Base-by-base conservation (phyloP, 2,888 invertebrate genomes). In the Ectemnius cavifrons region DNA sequence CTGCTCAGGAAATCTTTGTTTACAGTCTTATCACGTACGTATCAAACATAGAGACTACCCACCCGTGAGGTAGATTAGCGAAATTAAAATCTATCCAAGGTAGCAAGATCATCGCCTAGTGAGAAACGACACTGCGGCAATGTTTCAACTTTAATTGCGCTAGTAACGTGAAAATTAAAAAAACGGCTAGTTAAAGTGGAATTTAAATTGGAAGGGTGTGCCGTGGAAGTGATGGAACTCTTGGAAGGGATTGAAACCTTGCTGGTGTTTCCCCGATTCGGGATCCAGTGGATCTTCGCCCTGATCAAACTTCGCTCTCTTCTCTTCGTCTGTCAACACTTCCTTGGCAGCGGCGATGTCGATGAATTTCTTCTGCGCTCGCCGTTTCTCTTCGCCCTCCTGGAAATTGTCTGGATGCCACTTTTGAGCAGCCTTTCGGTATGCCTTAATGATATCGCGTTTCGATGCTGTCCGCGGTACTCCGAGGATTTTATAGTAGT, bases 271-370 rank as follows among this genome's bases (percentile, higher is more conserved):
- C 18, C 93, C 93, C 5, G 95, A 93, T 91, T 99, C 99, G 0
- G 99, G 99, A 93, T 99, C 99, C 68, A 99, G 92, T 0, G 99
- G 99, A 94, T 99, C 99, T 84, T 96, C 95, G 76, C 99, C 99
- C 83, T 94, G 93, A 92, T 99, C 99, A 92, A 97, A 99, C 91
- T 96, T 96, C 75, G 95, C 94, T 75, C 99, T 93, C 92, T 99
- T 99, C 90, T 99, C 99, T 78, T 96, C 93, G 93, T 96, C 95
- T 57, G 96, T 96, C 46, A 96, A 92, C 85, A 98, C 98, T 93
- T 99, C 99, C 92, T 99, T 99, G 67, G 99, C 99, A 56, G 99
- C 97, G 2, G 99, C 99, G 87, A 99, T 96, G 91, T 99, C 99
- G 78, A 99, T 98, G 91, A 99, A 99, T 92, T 96, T 98, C 92